These are phyloP conservation scores for Rhinoraja longicauda DNA, from an alignment of 2,797 vertebrate species.

Conservation along the genomic window DNA sequence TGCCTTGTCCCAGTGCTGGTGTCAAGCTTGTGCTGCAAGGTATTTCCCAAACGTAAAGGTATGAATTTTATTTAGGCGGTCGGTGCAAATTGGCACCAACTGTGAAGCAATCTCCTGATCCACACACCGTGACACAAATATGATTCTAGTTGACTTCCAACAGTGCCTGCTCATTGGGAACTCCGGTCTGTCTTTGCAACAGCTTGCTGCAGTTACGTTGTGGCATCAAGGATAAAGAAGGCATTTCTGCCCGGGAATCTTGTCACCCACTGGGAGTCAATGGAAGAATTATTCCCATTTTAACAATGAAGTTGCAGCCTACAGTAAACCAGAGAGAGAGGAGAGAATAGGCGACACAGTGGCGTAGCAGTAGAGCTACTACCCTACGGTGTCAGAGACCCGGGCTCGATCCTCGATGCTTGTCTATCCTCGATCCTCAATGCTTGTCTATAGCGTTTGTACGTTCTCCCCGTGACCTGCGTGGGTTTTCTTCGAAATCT, in stretches of 20 bases:
- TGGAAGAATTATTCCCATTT: neutral
- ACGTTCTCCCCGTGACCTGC: too few species aligned
- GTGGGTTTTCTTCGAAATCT: too few species aligned
- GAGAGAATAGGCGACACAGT: too few species aligned
- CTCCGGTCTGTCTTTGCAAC: constrained; percentile 1
- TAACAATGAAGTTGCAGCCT: neutral
- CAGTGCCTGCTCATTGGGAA: neutral
- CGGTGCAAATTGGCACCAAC: constrained; percentile 21
- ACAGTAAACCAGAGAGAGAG: too few species aligned
- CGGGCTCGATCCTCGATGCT: too few species aligned
- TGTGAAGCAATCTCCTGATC: constrained; percentile 15
- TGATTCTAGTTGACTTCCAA: neutral
- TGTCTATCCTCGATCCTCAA: too few species aligned
- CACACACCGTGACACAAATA: neutral
- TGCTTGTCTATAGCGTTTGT: too few species aligned
- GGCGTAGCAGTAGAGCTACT: too few species aligned
- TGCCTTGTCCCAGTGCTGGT: neutral
- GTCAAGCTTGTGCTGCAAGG: neutral
- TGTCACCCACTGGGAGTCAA: neutral
- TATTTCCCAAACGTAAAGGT: neutral
- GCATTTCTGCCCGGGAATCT: neutral
- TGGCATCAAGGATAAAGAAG: neutral
- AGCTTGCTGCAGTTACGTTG: neutral
- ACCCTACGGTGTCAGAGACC: too few species aligned
- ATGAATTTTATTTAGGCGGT: constrained; percentile 16